Evolutionary conservation across 2,113 vertebrate genomes (phyloP).

Genomic region (Hyla sarda): DNA sequence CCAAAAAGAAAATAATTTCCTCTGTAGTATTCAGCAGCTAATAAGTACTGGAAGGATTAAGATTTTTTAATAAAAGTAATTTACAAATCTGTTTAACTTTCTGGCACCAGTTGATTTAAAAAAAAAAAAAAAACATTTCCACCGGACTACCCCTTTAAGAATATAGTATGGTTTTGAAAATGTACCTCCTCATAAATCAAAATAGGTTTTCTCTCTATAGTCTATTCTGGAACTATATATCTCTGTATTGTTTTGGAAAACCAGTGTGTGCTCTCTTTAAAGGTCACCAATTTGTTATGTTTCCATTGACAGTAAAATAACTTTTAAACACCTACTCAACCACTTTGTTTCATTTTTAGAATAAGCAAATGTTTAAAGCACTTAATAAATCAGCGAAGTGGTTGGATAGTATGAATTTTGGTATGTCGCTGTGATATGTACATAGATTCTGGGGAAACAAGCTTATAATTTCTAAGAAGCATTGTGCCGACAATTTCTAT

Average conservation of each 20-base stretch:
- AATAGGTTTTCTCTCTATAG: background rate
- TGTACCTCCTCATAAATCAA: background rate
- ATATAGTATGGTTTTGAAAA: background rate
- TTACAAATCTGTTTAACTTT: too few species aligned
- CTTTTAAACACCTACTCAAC: constrained; percentile 22
- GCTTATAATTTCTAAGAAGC: background rate
- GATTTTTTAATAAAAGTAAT: too few species aligned
- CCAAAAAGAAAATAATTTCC: too few species aligned
- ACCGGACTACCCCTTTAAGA: too few species aligned
- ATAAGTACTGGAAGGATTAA: too few species aligned
- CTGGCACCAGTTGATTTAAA: too few species aligned
- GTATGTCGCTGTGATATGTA: too few species aligned
- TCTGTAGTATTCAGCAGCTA: too few species aligned
- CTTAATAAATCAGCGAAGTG: too few species aligned
- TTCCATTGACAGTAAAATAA: background rate
- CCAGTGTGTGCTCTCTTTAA: constrained; percentile 1
- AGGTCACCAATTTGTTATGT: constrained; percentile 14
- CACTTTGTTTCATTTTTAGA: background rate
- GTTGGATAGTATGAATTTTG: too few species aligned
- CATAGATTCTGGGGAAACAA: too few species aligned
- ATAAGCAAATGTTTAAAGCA: background rate
- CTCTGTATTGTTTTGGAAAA: background rate
- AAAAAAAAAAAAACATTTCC: too few species aligned
- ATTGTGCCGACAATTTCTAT: background rate
- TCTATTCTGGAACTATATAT: background rate